A percentile compares a stretch with the other conserved stretches of the same genome.
Evolutionary conservation across 2,888 invertebrate species (phyloP).

Genomic region (Pantelozetes paolii): DNA sequence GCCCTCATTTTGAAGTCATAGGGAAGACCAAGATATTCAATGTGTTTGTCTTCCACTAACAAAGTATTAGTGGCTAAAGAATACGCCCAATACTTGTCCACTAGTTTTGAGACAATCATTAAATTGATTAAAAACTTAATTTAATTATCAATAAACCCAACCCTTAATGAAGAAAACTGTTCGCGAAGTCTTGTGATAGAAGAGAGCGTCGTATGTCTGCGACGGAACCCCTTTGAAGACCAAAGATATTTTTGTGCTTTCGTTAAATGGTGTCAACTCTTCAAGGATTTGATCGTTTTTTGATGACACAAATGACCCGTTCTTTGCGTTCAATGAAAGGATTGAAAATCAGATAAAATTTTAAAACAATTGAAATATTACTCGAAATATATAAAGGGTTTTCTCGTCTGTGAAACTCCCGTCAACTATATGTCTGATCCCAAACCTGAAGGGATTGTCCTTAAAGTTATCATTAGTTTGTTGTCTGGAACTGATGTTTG

Average conservation of each 20-base stretch:
- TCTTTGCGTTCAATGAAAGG: background rate
- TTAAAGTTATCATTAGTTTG: background rate
- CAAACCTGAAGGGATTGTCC: background rate
- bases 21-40: constrained; percentile 4
- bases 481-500: background rate
- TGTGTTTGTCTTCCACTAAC: background rate
- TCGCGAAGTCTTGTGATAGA: constrained; percentile 2
- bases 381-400: background rate
- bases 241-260: background rate
- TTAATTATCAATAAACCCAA: background rate
- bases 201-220: background rate
- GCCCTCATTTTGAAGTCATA: background rate
- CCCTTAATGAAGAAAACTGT: background rate
- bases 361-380: background rate
- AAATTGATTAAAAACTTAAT: no score
- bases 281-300: background rate
- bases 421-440: background rate
- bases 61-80: background rate
- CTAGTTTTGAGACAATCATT: no score
- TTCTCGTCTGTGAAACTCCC: constrained; percentile 15
- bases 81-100: constrained; percentile 7
- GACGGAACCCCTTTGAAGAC: constrained; percentile 12
- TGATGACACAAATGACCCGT: constrained; percentile 2
- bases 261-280: background rate
- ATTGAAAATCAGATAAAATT: background rate